Evolutionary conservation across 2,113 vertebrate genomes (phyloP).

Genomic region (Xiphias gladius): DNA sequence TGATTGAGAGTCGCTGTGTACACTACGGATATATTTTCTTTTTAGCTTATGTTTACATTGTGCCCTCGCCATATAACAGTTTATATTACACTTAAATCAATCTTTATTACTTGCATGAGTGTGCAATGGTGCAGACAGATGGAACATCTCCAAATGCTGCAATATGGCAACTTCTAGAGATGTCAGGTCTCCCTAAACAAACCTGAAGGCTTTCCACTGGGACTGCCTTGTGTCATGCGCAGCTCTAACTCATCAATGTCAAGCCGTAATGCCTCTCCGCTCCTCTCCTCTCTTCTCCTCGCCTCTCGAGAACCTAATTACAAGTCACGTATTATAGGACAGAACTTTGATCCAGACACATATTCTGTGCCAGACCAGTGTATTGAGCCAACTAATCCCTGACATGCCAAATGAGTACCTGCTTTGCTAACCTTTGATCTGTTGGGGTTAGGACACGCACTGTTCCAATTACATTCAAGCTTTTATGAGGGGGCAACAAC

Average conservation of each 20-base stretch:
- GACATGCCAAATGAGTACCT: conserved; percentile 74
- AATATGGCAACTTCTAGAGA: conserved; percentile 58
- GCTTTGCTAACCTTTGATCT: conserved; percentile 79
- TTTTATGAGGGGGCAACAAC: conserved; percentile 73
- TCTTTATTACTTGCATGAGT: conserved; percentile 57
- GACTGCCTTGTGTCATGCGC: conserved; percentile 75
- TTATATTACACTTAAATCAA: conserved; percentile 61
- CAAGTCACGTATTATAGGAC: conserved; percentile 38
- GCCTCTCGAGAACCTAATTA: conserved; percentile 47
- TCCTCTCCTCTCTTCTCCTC: conserved; percentile 1
- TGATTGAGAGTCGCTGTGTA: conserved; percentile 29
- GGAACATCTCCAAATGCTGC: conserved; percentile 64
- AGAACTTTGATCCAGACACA: conserved; percentile 66
- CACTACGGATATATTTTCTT: conserved; percentile 6
- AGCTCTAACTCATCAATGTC: conserved; percentile 72
- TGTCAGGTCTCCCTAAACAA: conserved; percentile 81
- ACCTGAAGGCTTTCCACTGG: conserved; percentile 64
- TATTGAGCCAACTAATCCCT: conserved; percentile 69
- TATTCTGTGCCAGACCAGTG: conserved; percentile 37
- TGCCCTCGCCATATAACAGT: conserved; percentile 52
- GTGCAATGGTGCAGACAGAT: conserved; percentile 60
- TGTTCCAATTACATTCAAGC: conserved; percentile 65
- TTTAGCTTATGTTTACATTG: conserved; percentile 49
- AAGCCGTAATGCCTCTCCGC: conserved; percentile 9
- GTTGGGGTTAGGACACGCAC: conserved; percentile 51